Base-by-base conservation (phyloP, 2,888 invertebrate species). In the Callinectes sapidus region DNA sequence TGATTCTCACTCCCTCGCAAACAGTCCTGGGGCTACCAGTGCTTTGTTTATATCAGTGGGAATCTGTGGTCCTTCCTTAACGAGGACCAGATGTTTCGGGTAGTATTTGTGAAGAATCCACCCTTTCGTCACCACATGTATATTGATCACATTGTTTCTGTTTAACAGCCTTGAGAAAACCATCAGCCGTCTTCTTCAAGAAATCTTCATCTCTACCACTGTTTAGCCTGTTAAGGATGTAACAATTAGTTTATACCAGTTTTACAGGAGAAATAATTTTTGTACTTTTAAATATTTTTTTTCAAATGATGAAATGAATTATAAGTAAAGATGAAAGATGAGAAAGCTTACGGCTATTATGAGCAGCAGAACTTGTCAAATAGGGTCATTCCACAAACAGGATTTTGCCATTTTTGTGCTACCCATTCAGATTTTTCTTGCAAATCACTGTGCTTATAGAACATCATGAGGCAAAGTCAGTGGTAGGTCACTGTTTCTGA, bases 191-290 rank as follows among this genome's bases (percentile, higher is more conserved):
- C 28, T 61, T 28, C 61, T 66, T 92, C 16, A 92, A 55, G 54
- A 86, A 89, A 16, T 89, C 92, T 39, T 92, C 89, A 48, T 48
- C 86, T n/a, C 66, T 85, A 39, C 89, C 92, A 55, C 86, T 77
- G 55, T 85, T 61, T n/a, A 92, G 77, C 81, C 92, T 92, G 55
- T 18, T 6, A 28, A 88, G 18, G 85, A 23, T 61, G 18, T 23
- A 23, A 61, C 10, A 18, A 61, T 61, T 61, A 71, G 28, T 71
- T 71, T 13, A 71, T 28, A 71, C 13, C 1, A 28, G 71, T 28
- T 71, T n/a, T 28, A 28, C 71, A 71, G 1, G n/a, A 71, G n/a
- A 28, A 71, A 71, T 1, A 8, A 10, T n/a, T 3, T 28, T 28
- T 28, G 28, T 28, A 28, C 23, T 71, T 6, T 71, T 71, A 71